Evolutionary conservation across 1,140 invertebrate species (phyloP), one percentile per base, ranked within the genome.

Genomic region (Pinna nobilis): DNA sequence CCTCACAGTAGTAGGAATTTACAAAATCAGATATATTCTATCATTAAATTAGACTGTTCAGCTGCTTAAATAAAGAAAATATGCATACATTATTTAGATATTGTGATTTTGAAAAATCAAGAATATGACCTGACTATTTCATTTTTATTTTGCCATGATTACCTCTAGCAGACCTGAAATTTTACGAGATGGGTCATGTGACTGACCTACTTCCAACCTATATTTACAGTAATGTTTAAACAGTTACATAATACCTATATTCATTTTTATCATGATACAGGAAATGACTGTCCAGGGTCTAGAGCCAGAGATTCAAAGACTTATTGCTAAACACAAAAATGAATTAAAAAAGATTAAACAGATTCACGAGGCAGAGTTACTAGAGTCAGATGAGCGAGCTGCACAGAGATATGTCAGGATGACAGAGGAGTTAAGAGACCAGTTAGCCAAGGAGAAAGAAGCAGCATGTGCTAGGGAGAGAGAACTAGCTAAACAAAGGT

Each of bases 231-330:
- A n/a, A n/a, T n/a, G n/a, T n/a, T n/a, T n/a, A n/a, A n/a, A n/a
- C n/a, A n/a, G n/a, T 5, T 23, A 23, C n/a, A 1, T 53, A 0
- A 53, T 20, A 53, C 15, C 0, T 53, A n/a, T 1, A 1, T 35
- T 33, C 23, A 20, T 59, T 59, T 18, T 3, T 59, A n/a, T n/a
- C n/a, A n/a, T n/a, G n/a, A n/a, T 32, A 20, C 63, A 89, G 88
- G 88, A 90, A 74, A 87, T 90, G 88, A 90, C 89, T 32, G 88
- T 89, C 41, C 89, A 89, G 74, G 89, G 89, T 28, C 67, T 90
- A 39, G 89, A 90, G 74, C 88, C 88, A 73, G 89, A 89, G 72
- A 90, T 90, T 37, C 88, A 89, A 68, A 77, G 86, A 33, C 74
- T 90, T 55, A 90, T 90, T 30, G 87, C 86, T 3, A 89, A 89